These are phyloP conservation scores for Nylanderia fulva DNA, from an alignment of 1,140 invertebrate species.

Conservation along the genomic window DNA sequence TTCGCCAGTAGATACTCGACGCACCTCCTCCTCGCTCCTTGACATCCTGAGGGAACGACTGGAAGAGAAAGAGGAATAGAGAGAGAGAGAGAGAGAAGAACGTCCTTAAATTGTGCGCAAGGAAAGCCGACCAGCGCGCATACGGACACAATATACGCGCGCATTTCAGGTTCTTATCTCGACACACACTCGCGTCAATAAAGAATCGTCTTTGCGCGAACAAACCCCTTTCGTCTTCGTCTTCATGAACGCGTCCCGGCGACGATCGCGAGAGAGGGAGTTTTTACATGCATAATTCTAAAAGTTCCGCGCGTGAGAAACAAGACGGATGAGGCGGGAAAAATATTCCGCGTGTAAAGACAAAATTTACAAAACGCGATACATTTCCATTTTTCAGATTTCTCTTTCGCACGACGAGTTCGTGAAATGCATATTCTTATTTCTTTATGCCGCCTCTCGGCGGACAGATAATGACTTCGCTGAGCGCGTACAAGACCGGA, in stretches of 20 bases:
- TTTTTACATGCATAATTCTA: background rate
- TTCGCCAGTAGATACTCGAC: background rate
- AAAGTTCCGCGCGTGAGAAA: background rate
- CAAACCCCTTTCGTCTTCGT: slow-evolving; percentile 2
- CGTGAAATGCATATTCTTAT: slow-evolving; percentile 26
- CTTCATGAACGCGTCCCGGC: background rate
- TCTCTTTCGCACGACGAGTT: background rate
- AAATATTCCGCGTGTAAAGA: slow-evolving; percentile 7
- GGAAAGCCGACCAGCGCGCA: background rate
- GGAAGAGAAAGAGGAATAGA: no score
- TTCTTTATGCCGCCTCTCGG: background rate
- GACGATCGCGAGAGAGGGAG: background rate
- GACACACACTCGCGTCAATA: slow-evolving; percentile 4
- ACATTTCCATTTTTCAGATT: slow-evolving; percentile 35
- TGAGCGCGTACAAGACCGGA: background rate
- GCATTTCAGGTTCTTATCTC: background rate
- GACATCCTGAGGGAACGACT: background rate
- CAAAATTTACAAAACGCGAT: slow-evolving; percentile 31
- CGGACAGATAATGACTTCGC: slow-evolving; percentile 55
- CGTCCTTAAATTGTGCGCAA: slow-evolving; percentile 11
- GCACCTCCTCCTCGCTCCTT: slow-evolving; percentile 42
- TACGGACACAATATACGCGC: no score
- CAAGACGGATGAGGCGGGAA: background rate
- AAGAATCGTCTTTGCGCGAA: slow-evolving; percentile 6
- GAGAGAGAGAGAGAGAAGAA: slow-evolving; percentile 14